These are phyloP conservation scores for Stenchaetothrips biformis DNA, from an alignment of 2,888 invertebrate genomes.

Conservation along the genomic window DNA sequence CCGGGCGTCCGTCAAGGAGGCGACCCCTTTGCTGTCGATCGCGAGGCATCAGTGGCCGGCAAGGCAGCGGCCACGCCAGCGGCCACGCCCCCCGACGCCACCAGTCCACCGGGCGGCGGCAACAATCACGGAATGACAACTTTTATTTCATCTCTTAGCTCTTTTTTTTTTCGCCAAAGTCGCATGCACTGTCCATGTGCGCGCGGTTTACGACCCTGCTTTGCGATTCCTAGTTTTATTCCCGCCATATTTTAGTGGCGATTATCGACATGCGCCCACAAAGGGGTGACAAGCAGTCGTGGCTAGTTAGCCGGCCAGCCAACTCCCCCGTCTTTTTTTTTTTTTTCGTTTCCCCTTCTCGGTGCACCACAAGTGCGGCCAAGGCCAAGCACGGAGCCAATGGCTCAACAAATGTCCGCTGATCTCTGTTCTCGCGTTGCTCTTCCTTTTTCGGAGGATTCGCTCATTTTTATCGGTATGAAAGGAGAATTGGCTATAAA, in stretches of 20 bases:
- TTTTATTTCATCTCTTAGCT: not conserved
- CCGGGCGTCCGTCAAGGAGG: too few species aligned
- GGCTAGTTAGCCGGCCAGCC: not conserved
- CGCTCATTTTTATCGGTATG: conserved; percentile 21
- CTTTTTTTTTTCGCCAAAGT: not conserved
- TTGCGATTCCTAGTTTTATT: not conserved
- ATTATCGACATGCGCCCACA: conserved; percentile 2
- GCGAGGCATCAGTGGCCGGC: not conserved
- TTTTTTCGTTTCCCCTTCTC: not conserved
- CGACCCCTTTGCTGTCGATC: not conserved
- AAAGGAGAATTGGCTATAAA: conserved; percentile 12
- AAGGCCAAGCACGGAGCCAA: not conserved
- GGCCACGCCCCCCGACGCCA: not conserved
- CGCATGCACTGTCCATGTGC: not conserved
- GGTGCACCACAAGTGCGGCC: not conserved
- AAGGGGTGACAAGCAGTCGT: conserved; percentile 1
- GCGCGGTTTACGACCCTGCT: not conserved
- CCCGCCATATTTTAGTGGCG: conserved; percentile 8
- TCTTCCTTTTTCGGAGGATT: conserved; percentile 8
- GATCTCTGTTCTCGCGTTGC: not conserved
- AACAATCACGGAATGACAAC: not conserved
- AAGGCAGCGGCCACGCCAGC: not conserved
- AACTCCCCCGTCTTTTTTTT: not conserved
- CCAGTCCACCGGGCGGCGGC: not conserved
- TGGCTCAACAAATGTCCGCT: conserved; percentile 7